Percentiles rank a stretch among this genome's conserved stretches.
Conservation (phyloP, 2,888 invertebrate genomes). For the Lathronympha strigana region DNA sequence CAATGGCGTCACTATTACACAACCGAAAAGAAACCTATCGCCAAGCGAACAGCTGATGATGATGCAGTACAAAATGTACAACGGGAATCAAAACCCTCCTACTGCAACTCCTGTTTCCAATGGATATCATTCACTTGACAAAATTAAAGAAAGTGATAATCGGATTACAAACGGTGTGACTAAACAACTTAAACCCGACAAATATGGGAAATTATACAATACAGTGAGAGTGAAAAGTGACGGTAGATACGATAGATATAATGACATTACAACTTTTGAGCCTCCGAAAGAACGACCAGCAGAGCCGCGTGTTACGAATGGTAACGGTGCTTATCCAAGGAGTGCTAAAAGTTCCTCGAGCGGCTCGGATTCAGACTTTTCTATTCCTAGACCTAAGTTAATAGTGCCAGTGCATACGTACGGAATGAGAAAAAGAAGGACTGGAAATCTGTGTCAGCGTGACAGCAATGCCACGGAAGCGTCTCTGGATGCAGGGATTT, state of each 20-base stretch:
- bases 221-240: constrained; percentile 82
- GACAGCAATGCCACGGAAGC: constrained; percentile 77
- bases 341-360: constrained; percentile 83
- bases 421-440: constrained; percentile 90
- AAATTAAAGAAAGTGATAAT: constrained; percentile 77
- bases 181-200: constrained; percentile 78
- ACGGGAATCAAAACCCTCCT: constrained; percentile 64
- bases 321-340: constrained; percentile 64
- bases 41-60: constrained; percentile 80
- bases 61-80: constrained; percentile 79
- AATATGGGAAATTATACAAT: constrained; percentile 76
- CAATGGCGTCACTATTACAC: constrained; percentile 79
- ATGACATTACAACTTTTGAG: constrained; percentile 72
- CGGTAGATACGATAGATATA: constrained; percentile 77
- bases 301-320: constrained; percentile 66
- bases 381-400: constrained; percentile 93
- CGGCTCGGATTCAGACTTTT: constrained; percentile 87
- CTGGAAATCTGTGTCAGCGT: constrained; percentile 88
- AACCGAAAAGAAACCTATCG: constrained; percentile 81
- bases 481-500: constrained; percentile 73
- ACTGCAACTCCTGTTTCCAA: constrained; percentile 59
- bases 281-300: constrained; percentile 64
- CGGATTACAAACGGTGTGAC: constrained; percentile 75
- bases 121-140: constrained; percentile 67
- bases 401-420: constrained; percentile 96